Evolutionary conservation across 2,113 vertebrate genomes (phyloP).

Genomic region (Bufo gargarizans): DNA sequence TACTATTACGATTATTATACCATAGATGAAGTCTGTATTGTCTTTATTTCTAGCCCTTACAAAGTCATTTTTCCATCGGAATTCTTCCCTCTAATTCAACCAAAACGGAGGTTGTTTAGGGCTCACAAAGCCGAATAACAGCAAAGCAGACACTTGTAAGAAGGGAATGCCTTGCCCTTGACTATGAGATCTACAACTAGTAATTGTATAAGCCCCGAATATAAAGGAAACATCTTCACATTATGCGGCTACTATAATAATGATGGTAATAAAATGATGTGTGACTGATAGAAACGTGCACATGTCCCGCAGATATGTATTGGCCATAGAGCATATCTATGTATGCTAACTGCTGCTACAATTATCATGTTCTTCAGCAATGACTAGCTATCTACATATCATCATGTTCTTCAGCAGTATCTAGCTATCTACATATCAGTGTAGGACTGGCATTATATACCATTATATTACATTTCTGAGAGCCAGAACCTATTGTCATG

Average conservation of each 20-base stretch:
- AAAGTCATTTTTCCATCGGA: not conserved
- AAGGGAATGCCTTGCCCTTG: not conserved
- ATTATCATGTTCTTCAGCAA: not conserved
- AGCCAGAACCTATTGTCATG: not conserved
- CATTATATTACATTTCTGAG: not conserved
- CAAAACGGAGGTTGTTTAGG: slow-evolving; percentile 22
- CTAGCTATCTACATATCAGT: not conserved
- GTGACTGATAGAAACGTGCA: too few species aligned
- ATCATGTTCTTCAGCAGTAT: not conserved
- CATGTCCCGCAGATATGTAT: too few species aligned
- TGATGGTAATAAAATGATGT: too few species aligned
- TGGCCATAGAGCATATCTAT: not conserved
- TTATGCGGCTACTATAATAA: too few species aligned
- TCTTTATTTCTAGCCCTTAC: not conserved
- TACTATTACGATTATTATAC: not conserved
- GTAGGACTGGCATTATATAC: too few species aligned
- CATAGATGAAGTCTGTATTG: not conserved
- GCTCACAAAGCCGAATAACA: slow-evolving; percentile 16
- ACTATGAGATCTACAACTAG: not conserved
- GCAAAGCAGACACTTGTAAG: not conserved
- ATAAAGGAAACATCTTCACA: too few species aligned
- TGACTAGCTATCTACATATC: not conserved
- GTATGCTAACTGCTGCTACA: not conserved
- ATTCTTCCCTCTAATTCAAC: slow-evolving; percentile 14
- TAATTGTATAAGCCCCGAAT: not conserved